Percentiles rank a stretch among this genome's conserved stretches.
Evolutionary conservation across 1,140 invertebrate genomes (phyloP).

Genomic region (Bombus fervidus): DNA sequence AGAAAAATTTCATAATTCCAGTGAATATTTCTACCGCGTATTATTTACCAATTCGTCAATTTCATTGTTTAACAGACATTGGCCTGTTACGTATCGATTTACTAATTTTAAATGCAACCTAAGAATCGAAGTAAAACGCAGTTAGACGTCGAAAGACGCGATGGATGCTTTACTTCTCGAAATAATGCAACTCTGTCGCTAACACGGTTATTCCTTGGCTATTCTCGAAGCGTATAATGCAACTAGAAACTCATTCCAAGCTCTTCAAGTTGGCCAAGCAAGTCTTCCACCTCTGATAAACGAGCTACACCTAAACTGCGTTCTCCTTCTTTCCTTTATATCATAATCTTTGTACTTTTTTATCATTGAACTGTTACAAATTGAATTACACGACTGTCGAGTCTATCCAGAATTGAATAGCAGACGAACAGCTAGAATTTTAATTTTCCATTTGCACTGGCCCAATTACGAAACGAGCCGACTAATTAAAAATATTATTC

Average conservation of each 20-base stretch:
- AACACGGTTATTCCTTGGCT: conserved; percentile 53
- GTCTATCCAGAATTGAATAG: not conserved
- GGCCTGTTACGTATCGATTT: too few relatives aligned
- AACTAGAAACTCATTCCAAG: conserved; percentile 59
- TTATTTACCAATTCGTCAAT: too few relatives aligned
- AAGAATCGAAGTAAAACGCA: conserved; percentile 42
- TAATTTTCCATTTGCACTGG: not conserved
- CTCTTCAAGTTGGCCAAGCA: conserved; percentile 53
- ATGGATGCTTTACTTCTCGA: conserved; percentile 39
- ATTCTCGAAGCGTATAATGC: conserved; percentile 59
- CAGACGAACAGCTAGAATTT: not conserved
- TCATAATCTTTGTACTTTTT: not conserved
- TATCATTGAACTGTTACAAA: conserved; percentile 12
- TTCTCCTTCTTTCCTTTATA: not conserved
- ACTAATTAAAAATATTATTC: not conserved
- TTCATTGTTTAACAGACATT: too few relatives aligned
- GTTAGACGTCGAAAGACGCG: conserved; percentile 51
- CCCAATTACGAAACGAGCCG: not conserved
- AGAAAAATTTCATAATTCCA: too few relatives aligned
- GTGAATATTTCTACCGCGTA: too few relatives aligned
- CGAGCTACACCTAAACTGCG: conserved; percentile 48
- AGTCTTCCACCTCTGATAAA: conserved; percentile 14
- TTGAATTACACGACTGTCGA: conserved; percentile 31
- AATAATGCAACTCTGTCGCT: conserved; percentile 46
- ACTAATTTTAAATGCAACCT: not conserved